Base-by-base conservation (phyloP, 2,888 invertebrate genomes). In the Volucella bombylans region DNA sequence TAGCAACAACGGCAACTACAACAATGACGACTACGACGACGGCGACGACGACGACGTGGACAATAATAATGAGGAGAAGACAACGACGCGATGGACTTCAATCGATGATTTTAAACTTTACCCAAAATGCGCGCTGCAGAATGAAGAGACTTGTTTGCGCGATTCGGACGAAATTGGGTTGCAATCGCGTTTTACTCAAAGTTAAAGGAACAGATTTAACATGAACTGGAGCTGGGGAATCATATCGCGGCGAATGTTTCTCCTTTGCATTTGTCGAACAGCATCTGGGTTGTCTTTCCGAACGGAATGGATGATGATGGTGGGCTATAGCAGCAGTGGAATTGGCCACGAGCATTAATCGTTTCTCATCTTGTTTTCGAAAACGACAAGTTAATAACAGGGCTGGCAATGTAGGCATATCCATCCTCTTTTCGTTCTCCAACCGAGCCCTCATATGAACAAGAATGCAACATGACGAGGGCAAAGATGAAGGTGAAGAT, bases 281-380 rank as follows among this genome's bases (percentile, higher is more conserved):
- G 67, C 71, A 73, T 80, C 73, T 38, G 39, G 23, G 55, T 39
- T 31, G 49, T 43, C 38, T 31, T 11, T 39, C n/a, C 31, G 62
- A 15, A 59, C 62, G 80, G n/a, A 23, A 23, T 23, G 23, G 23
- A 23, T 54, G 54, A 41, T 62, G 54, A 65, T 50, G 23, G 52
- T 54, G 38, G 55, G 23, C 43, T 64, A 41, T 50, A 65, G 72
- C 72, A 68, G 45, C 68, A 23, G 23, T 23, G 67, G 88, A 89
- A 89, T 89, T 89, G 89, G 89, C 89, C 89, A 89, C 89, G 88
- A 89, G 89, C 89, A 89, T 88, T 89, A 89, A 89, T 89, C 89
- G 89, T 88, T 88, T 87, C 88, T 88, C 89, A 89, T 89, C 89
- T 89, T 89, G 89, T 89, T 89, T 89, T 88, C 87, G 88, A 89